These are phyloP conservation scores for Dasypolia templi DNA, from an alignment of 2,888 invertebrate species.

Conservation along the genomic window DNA sequence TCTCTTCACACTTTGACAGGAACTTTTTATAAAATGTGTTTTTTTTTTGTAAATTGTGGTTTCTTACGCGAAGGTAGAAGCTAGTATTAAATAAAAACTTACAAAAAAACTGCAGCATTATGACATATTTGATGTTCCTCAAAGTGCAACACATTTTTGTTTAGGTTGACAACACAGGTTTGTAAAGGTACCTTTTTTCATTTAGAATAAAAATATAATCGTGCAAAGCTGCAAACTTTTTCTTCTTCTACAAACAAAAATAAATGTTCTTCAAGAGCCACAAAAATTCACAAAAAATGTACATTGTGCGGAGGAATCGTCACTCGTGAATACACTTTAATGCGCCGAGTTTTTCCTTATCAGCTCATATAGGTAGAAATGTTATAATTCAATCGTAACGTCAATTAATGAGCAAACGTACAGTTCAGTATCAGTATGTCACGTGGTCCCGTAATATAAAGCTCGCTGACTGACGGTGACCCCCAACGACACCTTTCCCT, in stretches of 20 bases:
- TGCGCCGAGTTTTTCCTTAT: conserved; percentile 18
- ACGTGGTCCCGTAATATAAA: background rate
- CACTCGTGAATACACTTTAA: background rate
- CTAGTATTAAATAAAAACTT: conserved; percentile 20
- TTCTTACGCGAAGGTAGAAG: too few relatives aligned
- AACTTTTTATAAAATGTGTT: too few relatives aligned
- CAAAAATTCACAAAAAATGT: background rate
- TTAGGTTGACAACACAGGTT: too few relatives aligned
- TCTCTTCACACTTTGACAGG: too few relatives aligned
- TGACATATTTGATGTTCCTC: conserved; percentile 17
- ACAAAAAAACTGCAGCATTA: conserved; percentile 19
- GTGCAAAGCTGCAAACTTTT: background rate
- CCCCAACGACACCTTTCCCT: too few relatives aligned
- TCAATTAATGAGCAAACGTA: background rate
- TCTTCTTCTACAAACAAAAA: background rate
- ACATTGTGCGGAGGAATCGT: background rate
- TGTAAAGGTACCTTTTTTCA: background rate
- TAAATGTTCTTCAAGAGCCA: background rate
- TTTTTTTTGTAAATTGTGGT: too few relatives aligned
- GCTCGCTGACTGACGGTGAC: background rate
- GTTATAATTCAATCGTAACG: conserved; percentile 14
- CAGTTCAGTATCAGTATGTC: background rate
- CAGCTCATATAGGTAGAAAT: conserved; percentile 11
- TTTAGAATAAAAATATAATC: too few relatives aligned
- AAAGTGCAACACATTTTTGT: conserved; percentile 26